Evolutionary conservation across 2,113 vertebrate species (phyloP).

Genomic region (Lanius collurio): DNA sequence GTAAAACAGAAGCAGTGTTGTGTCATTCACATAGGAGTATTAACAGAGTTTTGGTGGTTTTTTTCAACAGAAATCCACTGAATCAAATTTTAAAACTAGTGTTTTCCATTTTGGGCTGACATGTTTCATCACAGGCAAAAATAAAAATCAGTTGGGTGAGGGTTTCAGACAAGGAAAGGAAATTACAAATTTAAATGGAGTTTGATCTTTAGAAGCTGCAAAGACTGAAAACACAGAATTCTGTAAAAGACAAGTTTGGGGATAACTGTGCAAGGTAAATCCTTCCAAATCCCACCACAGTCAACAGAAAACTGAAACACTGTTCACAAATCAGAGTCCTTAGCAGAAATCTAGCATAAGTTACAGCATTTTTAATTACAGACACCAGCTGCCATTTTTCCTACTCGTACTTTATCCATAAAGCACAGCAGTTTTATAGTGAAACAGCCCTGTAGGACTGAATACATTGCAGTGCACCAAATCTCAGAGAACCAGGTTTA

Average conservation of each 20-base stretch:
- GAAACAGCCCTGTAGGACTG: background rate
- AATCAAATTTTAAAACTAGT: background rate
- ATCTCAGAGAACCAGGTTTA: background rate
- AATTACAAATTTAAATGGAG: background rate
- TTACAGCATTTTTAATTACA: background rate
- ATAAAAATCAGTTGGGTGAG: background rate
- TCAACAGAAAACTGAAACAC: background rate
- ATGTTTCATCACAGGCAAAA: background rate
- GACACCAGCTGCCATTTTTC: background rate
- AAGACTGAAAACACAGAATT: background rate
- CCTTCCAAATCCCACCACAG: background rate
- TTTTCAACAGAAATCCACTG: background rate
- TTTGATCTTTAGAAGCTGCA: background rate
- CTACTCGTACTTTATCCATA: background rate
- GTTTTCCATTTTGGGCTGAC: background rate
- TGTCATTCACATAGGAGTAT: accelerated
- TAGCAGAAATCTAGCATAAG: background rate
- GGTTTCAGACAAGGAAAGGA: background rate
- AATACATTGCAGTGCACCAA: background rate
- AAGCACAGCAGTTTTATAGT: background rate
- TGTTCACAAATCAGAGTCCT: background rate
- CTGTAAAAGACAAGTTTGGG: background rate
- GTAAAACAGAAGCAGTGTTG: background rate
- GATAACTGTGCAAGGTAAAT: background rate
- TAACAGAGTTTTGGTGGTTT: background rate